Base-by-base conservation (phyloP, 2,888 invertebrate species). In the Chrysopilus asiliformis region DNA sequence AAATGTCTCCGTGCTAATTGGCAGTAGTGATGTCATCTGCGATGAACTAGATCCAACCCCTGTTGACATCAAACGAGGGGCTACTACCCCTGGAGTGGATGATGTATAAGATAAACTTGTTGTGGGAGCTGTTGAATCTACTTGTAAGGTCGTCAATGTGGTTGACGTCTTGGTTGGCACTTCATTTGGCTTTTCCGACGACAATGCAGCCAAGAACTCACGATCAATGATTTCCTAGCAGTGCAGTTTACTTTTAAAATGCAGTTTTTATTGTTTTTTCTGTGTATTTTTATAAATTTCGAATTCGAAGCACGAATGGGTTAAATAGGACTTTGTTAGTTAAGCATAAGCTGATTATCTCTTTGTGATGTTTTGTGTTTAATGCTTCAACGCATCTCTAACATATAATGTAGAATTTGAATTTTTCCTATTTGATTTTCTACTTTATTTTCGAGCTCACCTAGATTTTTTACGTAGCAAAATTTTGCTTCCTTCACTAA, bases 201-300 rank as follows among this genome's bases (percentile, higher is more conserved):
- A 58, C 50, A 61, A 53, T 53, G 57, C 60, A 51, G 58, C 57
- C 50, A 58, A 49, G 57, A 61, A 60, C 57, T 61, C 60, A 49
- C 56, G 53, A 53, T 62, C 60, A 50, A 62, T 60, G 53, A 59
- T 51, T 50, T 55, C 58, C 60, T 61, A 57, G 24, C 39, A 26
- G 22, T n/a, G n/a, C n/a, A n/a, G n/a, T n/a, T n/a, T n/a, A n/a
- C n/a, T n/a, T n/a, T n/a, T n/a, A n/a, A n/a, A n/a, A n/a, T n/a
- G n/a, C n/a, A n/a, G n/a, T n/a, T 24, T 16, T 20, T 14, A 18
- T 10, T 7, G 9, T 14, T 32, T 14, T n/a, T n/a, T 22, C 2
- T n/a, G n/a, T 13, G 5, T 12, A 4, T 22, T 13, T 4, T 4
- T 32, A 22, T 22, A n/a, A n/a, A n/a, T n/a, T n/a, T n/a, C n/a